These are phyloP conservation scores for Pimephales promelas DNA, from an alignment of 2,113 vertebrate species.

Conservation along the genomic window DNA sequence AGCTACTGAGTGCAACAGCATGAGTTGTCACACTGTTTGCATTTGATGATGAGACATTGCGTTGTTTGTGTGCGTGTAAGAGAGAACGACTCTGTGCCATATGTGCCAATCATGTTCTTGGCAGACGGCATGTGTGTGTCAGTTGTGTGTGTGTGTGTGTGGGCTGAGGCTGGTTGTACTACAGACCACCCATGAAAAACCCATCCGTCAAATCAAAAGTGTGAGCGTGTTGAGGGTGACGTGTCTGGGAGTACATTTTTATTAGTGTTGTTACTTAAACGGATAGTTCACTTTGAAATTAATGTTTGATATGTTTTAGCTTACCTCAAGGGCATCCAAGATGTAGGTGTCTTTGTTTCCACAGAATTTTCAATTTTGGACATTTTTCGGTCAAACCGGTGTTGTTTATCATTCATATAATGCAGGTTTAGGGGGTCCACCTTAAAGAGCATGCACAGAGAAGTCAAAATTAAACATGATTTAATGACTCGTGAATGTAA, in stretches of 20 bases:
- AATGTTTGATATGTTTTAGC: too few relatives aligned
- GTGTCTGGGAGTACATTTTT: background rate
- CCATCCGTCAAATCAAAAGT: background rate
- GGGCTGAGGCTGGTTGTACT: background rate
- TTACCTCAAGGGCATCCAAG: too few relatives aligned
- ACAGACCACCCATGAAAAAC: constrained; percentile 34
- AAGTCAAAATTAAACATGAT: too few relatives aligned
- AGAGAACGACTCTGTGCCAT: constrained; percentile 33
- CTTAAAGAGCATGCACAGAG: too few relatives aligned
- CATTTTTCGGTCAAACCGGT: too few relatives aligned
- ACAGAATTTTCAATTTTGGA: too few relatives aligned
- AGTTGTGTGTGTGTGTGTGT: constrained; percentile 4
- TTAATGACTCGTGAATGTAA: too few relatives aligned
- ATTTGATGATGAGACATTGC: constrained; percentile 42
- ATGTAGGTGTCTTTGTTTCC: too few relatives aligned
- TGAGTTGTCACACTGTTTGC: constrained; percentile 45
- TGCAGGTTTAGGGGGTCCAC: too few relatives aligned
- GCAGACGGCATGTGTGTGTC: constrained; percentile 18
- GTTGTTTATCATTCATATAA: too few relatives aligned
- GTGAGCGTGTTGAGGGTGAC: background rate
- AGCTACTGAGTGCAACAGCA: constrained; percentile 36
- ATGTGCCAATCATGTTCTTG: constrained; percentile 46
- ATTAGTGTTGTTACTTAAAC: background rate
- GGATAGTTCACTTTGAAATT: too few relatives aligned
- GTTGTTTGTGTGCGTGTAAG: constrained; percentile 32